Base-by-base conservation (phyloP, 1,140 invertebrate species). In the Heliconius eleuchia region DNA sequence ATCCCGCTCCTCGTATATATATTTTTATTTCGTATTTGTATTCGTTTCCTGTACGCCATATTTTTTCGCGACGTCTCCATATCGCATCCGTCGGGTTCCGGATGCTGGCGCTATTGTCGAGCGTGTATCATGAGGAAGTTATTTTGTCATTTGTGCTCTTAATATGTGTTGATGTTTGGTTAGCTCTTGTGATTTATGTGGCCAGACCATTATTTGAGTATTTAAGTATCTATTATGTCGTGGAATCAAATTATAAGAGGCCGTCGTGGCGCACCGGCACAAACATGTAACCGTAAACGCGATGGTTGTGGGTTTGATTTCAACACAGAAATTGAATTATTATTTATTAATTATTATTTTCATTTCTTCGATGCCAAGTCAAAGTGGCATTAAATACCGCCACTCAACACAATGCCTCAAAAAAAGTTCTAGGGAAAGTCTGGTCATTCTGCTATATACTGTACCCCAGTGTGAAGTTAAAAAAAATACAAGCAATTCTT, bases 1-100 rank as follows among this genome's bases (percentile, higher is more conserved):
- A 74, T 83, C 80, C 79, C 84, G 23, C 85, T 82, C 87, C 87
- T 89, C 85, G 83, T 88, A 86, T 87, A 86, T 92, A 91, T 90
- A 92, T 94, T 94, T 92, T 92, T 91, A 92, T 91, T 87, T 88
- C 87, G 83, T 89, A 88, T 92, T 92, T 92, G 92, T 92, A 92
- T 93, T 92, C 90, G 87, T 89, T 92, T 93, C 90, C 90, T 90
- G 89, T 89, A 87, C 80, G 87, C 79, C 82, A 86, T 90, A 89
- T 91, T 87, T 93, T 90, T 90, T 86, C 82, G 83, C 84, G 87
- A 89, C 84, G 87, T 87, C 88, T 84, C 84, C 85, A 89, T 91
- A 89, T 85, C 80, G 80, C 79, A 85, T 87, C 84, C 78, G 85
- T 83, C 79, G 78, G 42, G 27, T 73, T 78, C 78, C 84, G 86